Base-by-base conservation (phyloP, 1,140 invertebrate genomes). In the Pantala flavescens region DNA sequence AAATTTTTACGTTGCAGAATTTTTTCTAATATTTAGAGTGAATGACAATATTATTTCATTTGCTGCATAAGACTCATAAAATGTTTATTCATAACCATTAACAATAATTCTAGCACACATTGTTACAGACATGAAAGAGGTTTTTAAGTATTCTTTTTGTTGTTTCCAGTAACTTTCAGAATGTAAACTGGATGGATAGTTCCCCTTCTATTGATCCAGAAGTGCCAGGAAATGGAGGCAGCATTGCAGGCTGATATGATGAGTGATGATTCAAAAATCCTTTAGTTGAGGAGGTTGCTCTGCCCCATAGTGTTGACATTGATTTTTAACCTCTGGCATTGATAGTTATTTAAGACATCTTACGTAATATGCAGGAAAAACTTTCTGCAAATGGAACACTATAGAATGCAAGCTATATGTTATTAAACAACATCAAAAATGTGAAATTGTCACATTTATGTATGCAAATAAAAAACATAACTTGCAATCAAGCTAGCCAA, bases 81-180 rank as follows among this genome's bases (percentile, higher is more conserved):
- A 36, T 36, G 28, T 36, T 36, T 36, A 36, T 36, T 36, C 28
- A 36, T 36, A 36, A 36, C 49, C 5, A 63, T 63, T 21, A 63
- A 63, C n/a, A 63, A 21, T 63, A 63, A 63, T 19, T 19, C 49
- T 63, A 63, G 49, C 49, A 63, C 49, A 63, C n/a, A 36, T 36
- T 36, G 28, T 36, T 36, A 36, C 28, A 36, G 28, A 36, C 28
- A 36, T 63, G n/a, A 63, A 63, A 63, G n/a, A 63, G 2, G 16
- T 19, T 63, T 3, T 19, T 63, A 63, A 16, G n/a, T 63, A 7
- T 19, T 63, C n/a, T 63, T 63, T 21, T 21, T 19, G 49, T 12
- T 63, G n/a, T 63, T 63, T 63, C n/a, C 49, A 63, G 14, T 63
- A 63, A 63, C 49, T 63, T 63, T 63, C 16, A 63, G 49, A 63